Conservation (phyloP, 1,140 invertebrate genomes). For the Procambarus clarkii region DNA sequence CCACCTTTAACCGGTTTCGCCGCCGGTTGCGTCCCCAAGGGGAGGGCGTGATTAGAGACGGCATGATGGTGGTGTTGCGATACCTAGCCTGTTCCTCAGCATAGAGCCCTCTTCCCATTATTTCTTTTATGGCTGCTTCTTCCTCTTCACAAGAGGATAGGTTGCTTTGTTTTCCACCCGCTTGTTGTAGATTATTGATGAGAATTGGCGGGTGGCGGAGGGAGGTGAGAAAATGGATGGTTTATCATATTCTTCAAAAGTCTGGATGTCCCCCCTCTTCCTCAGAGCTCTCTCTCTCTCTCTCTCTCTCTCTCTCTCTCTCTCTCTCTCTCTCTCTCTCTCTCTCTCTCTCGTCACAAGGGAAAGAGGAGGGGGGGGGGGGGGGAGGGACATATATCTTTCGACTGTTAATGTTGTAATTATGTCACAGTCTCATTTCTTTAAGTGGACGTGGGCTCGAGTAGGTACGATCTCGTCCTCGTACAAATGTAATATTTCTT, state of each 20-base stretch:
- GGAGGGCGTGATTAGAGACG: constrained; percentile 68
- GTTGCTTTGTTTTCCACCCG: constrained; percentile 44
- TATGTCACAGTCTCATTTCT: neutral
- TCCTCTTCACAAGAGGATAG: constrained; percentile 47
- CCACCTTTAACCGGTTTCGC: constrained; percentile 51
- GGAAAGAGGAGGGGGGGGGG: neutral
- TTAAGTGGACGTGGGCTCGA: neutral
- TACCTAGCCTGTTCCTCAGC: constrained; percentile 61
- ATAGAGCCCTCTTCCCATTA: constrained; percentile 62
- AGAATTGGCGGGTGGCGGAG: neutral
- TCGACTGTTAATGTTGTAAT: constrained; percentile 42
- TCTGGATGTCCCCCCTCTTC: constrained; percentile 34
- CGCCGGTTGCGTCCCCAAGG: constrained; percentile 63
- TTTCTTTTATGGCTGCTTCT: constrained; percentile 59
- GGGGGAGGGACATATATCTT: neutral
- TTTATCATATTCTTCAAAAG: constrained; percentile 63
- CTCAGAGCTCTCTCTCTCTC: neutral
- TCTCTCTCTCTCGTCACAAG: neutral
- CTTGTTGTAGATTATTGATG: neutral
- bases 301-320: too few species aligned
- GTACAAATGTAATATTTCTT: neutral
- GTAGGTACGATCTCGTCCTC: too few species aligned
- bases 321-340: neutral
- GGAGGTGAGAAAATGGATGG: constrained; percentile 61
- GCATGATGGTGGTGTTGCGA: constrained; percentile 65